Conservation (phyloP, 2,797 vertebrate species). For the Danio choprae region DNA sequence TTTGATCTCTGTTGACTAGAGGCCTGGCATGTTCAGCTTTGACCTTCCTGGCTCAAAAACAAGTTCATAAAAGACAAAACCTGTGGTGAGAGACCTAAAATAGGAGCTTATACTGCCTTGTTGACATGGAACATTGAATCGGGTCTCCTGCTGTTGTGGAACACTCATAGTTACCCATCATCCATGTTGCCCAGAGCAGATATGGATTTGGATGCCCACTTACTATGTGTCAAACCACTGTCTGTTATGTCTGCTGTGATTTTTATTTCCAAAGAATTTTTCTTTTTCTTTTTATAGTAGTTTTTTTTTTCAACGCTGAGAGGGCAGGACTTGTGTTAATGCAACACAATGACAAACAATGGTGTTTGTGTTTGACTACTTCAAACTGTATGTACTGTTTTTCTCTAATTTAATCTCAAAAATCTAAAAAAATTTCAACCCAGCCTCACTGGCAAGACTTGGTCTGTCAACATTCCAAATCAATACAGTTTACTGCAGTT, state of each 20-base stretch:
- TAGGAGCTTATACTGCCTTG: conserved; percentile 54
- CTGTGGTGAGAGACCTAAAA: conserved; percentile 56
- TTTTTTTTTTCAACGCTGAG: conserved; percentile 20
- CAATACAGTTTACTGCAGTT: too few species aligned
- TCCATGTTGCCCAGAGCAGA: not conserved
- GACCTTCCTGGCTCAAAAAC: conserved; percentile 62
- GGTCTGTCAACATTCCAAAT: too few species aligned
- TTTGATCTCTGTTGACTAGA: conserved; percentile 57
- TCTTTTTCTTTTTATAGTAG: too few species aligned
- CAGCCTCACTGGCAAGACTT: too few species aligned
- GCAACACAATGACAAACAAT: not conserved
- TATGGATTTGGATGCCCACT: conserved; percentile 30
- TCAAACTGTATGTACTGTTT: not conserved
- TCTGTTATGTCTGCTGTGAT: conserved; percentile 35
- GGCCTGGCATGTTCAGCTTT: conserved; percentile 49
- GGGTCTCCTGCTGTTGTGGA: conserved; percentile 39
- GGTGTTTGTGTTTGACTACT: not conserved
- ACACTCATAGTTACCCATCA: conserved; percentile 23
- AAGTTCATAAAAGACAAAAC: conserved; percentile 51
- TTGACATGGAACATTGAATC: conserved; percentile 58
- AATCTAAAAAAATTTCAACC: too few species aligned
- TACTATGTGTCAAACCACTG: conserved; percentile 13
- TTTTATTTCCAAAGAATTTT: too few species aligned
- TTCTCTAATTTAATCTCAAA: not conserved
- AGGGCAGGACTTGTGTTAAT: not conserved